Base-by-base conservation (phyloP, 35 echinoderm and acorn worm species). In the Stichopus chloronotus region DNA sequence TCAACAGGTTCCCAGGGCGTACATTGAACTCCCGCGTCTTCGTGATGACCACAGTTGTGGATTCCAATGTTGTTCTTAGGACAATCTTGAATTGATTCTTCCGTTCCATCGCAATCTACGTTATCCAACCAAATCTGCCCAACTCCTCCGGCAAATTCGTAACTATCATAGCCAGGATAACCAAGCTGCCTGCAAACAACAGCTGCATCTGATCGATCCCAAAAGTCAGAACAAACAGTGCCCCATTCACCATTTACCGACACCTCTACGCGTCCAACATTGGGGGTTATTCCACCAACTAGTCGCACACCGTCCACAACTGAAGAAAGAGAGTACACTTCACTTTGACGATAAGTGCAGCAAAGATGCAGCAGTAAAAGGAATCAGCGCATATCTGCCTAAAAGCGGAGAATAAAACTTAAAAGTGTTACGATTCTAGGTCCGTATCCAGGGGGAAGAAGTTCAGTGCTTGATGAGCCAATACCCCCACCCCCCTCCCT, bases 171-270 rank as follows among this genome's bases (percentile, higher is more conserved):
- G 11, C 61, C 61, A 4, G 19, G 11, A 65, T 14, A 65, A 65
- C 61, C 61, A 65, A 65, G 61, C 61, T 65, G 61, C 19, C 61
- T 65, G 61, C 61, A 65, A 43, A 19, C 61, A 10, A 65, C 61
- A 65, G 61, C 19, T 65, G 61, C 61, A 19, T 65, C 13, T 11
- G 11, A 14, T 65, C 11, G 19, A 65, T 65, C 61, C 61, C 61
- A 65, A 21, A 13, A 81, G 19, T 65, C 61, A 65, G 11, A 11
- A 65, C 61, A 65, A 24, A 81, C 78, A 12, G 88, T 91, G 10
- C 88, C 88, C 88, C 88, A 91, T 56, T 91, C 88, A 52, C 52
- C 53, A 21, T 91, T 43, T n/a, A 91, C 53, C 19, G 11, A 13
- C 12, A 91, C 88, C 69, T 91, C 88, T 5, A 91, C 61, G 7